Evolutionary conservation across 1,140 invertebrate genomes (phyloP).

Genomic region (Pogonus chalceus): DNA sequence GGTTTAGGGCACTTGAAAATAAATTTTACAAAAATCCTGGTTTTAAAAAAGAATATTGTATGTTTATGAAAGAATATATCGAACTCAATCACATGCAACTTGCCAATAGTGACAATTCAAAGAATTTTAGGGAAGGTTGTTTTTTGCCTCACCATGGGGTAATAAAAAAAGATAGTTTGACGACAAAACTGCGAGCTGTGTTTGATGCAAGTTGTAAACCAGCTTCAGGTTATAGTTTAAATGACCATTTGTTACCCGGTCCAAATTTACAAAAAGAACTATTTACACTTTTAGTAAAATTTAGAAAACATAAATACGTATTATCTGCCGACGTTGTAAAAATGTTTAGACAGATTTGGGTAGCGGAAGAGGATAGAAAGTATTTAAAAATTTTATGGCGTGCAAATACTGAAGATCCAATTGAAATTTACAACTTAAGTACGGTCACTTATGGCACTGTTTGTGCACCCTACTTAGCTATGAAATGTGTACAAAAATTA

Average conservation of each 20-base stretch:
- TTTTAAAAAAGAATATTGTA: no score
- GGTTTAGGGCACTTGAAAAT: no score
- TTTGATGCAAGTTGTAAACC: no score
- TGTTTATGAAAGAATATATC: no score
- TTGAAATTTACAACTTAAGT: slow-evolving; percentile 23
- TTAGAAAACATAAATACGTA: slow-evolving; percentile 24
- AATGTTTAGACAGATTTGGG: slow-evolving; percentile 27
- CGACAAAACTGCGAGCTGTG: no score
- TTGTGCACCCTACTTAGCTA: slow-evolving; percentile 19
- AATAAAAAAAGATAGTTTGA: no score
- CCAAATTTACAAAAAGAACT: slow-evolving; percentile 31
- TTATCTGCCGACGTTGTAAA: slow-evolving; percentile 17
- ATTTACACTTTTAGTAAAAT: slow-evolving; percentile 27
- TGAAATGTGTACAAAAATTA: slow-evolving; percentile 8
- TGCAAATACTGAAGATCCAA: slow-evolving; percentile 15
- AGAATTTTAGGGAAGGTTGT: no score
- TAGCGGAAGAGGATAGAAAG: slow-evolving; percentile 16
- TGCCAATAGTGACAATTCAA: no score
- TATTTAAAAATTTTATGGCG: slow-evolving; percentile 22
- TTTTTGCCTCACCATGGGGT: no score
- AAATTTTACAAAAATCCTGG: no score
- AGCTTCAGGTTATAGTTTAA: slow-evolving; percentile 22
- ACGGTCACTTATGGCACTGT: slow-evolving; percentile 24
- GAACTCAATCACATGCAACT: no score
- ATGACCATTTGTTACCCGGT: slow-evolving; percentile 27